phyloP scores from a whole-genome alignment of 2,888 invertebrate species.

The Sphaerophoria rueppellii region DNA sequence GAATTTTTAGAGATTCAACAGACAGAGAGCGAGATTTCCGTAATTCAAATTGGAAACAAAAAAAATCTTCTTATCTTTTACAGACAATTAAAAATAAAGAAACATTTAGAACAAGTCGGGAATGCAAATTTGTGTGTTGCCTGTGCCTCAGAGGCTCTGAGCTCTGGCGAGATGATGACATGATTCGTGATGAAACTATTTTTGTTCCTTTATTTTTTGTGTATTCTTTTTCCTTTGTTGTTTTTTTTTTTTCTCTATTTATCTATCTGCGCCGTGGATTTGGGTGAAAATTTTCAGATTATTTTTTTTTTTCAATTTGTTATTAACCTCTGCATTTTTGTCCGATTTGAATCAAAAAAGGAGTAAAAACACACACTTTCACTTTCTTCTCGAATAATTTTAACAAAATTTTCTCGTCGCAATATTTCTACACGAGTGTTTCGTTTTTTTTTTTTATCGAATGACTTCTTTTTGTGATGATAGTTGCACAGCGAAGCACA shows the following conservation, averaged over 20 bases:
- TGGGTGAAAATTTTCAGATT: slow-evolving; percentile 12
- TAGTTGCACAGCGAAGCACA: background rate
- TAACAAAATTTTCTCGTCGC: background rate
- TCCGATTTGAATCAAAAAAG: background rate
- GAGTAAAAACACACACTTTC: slow-evolving; percentile 46
- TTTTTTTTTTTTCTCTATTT: slow-evolving; percentile 35
- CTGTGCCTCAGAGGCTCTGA: background rate
- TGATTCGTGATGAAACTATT: slow-evolving; percentile 63
- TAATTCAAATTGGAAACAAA: background rate
- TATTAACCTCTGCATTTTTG: slow-evolving; percentile 26
- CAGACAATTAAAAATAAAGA: background rate
- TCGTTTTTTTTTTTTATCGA: slow-evolving; percentile 43
- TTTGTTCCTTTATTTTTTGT: slow-evolving; percentile 30
- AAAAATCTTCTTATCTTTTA: background rate
- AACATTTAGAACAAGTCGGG: slow-evolving; percentile 28
- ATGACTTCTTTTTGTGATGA: slow-evolving; percentile 25
- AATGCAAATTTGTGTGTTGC: slow-evolving; percentile 34
- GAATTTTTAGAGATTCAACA: too few species aligned
- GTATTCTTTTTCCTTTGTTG: slow-evolving; percentile 49
- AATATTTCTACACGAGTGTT: background rate
- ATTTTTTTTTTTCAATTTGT: slow-evolving; percentile 27
- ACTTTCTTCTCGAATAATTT: slow-evolving; percentile 54
- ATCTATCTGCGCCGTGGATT: slow-evolving; percentile 58
- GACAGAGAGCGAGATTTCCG: background rate
- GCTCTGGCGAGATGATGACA: slow-evolving; percentile 21